Evolutionary conservation across 2,113 vertebrate genomes (phyloP), one percentile per base, ranked within the genome.

Genomic region (Urocolius indicus): DNA sequence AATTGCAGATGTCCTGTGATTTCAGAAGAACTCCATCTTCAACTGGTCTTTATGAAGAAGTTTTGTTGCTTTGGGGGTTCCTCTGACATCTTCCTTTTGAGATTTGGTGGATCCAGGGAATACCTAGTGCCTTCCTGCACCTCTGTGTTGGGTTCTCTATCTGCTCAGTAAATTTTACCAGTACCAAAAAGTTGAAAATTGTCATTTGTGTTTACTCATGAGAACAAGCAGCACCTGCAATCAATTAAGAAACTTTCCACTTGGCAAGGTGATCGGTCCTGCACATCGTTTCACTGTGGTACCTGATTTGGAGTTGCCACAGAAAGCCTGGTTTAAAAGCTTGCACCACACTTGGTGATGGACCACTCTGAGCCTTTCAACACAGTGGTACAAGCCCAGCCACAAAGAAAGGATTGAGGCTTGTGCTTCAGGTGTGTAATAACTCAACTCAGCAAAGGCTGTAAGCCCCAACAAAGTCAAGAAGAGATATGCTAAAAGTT

Each of bases 101-200:
- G 22, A 23, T 13, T 90, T 0, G 0, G 34, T 65, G 73, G 48
- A 67, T 66, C 16, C 18, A n/a, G 21, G 29, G 3, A 4, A 54
- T 20, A 63, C 20, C 24, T 9, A 10, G 41, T 72, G 27, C 6
- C 48, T 27, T 45, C 14, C 23, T 65, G 15, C 19, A 63, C 18
- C 20, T 66, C 34, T 38, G 8, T 49, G 29, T 23, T 72, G 73
- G 21, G 18, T 27, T 18, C 21, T 74, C 51, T 65, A 16, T 79
- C 46, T 41, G 22, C 34, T 87, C 41, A 55, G 26, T 45, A 43
- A 66, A 22, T 80, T 94, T 80, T 51, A 54, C 15, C 9, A 41
- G 16, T 65, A 30, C n/a, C 45, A 87, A 36, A 87, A 92, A 46
- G n/a, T 46, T 3, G 2, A 29, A 82, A 81, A 79, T 38, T 49